Evolutionary conservation across 2,113 vertebrate genomes (phyloP).

Genomic region (Micronycteris hirsuta): DNA sequence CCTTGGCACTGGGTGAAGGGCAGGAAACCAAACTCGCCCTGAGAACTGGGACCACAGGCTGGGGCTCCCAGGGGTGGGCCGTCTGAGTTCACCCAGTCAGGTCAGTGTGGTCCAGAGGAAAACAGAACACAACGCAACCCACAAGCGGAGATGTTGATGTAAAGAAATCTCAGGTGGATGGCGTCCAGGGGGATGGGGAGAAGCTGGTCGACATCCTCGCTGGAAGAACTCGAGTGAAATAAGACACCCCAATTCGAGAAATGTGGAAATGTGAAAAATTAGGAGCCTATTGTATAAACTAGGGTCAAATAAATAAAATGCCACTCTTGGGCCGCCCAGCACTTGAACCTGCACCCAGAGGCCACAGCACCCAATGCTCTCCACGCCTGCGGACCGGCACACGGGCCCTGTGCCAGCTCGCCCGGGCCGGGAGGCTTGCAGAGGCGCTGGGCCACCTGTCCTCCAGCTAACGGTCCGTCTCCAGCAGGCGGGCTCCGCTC

Average conservation of each 20-base stretch:
- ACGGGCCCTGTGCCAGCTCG: fast-evolving
- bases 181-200: fast-evolving
- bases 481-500: neutral
- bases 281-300: neutral
- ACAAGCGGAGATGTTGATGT: neutral
- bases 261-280: neutral
- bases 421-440: fast-evolving
- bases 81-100: neutral
- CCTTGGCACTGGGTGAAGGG: neutral
- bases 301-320: neutral
- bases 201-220: neutral
- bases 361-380: fast-evolving
- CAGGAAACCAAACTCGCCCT: neutral
- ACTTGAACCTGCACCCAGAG: neutral
- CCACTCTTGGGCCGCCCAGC: fast-evolving
- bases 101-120: neutral
- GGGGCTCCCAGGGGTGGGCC: fast-evolving
- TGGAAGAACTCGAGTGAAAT: neutral
- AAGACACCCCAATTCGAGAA: neutral
- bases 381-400: fast-evolving
- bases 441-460: neutral
- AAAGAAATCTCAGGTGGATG: neutral
- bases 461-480: too few species aligned
- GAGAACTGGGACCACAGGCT: neutral
- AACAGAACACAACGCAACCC: neutral